A percentile compares a stretch with the other conserved stretches of the same genome.
Evolutionary conservation across 2,113 vertebrate species (phyloP).

Genomic region (Machaerirhynchus nigripectus): DNA sequence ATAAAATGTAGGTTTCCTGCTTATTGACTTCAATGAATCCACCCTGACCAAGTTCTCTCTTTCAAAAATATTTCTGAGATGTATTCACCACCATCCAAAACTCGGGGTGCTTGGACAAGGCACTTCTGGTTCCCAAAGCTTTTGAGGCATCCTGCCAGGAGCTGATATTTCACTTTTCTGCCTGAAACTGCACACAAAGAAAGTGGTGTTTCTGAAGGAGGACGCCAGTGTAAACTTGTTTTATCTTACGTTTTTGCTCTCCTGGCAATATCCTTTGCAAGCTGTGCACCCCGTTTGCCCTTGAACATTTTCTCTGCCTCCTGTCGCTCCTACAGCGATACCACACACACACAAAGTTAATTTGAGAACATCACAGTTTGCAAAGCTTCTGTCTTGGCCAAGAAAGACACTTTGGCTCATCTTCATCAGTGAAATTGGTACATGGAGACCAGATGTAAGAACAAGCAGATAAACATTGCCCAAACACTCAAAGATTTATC

Average conservation of each 20-base stretch:
- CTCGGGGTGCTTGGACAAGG: background rate
- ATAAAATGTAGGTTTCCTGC: background rate
- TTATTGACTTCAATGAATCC: background rate
- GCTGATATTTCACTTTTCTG: background rate
- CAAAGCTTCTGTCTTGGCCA: constrained; percentile 62
- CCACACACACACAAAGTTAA: constrained; percentile 90
- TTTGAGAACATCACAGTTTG: constrained; percentile 64
- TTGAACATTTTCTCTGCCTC: constrained; percentile 99
- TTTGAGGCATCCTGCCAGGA: background rate
- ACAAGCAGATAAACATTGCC: background rate
- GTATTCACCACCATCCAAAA: constrained; percentile 57
- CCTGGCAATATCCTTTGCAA: constrained; percentile 99
- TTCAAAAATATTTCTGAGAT: background rate
- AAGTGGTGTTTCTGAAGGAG: constrained; percentile 84
- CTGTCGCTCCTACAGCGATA: constrained; percentile 95
- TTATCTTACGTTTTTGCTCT: constrained; percentile 98
- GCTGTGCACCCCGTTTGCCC: constrained; percentile 98
- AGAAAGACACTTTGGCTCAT: constrained; percentile 21
- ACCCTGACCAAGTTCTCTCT: background rate
- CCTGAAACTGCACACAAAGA: background rate
- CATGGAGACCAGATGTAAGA: background rate
- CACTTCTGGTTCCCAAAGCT: background rate
- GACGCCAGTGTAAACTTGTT: constrained; percentile 71
- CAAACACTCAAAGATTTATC: background rate
- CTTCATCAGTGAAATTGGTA: background rate